A percentile compares a stretch with the other conserved stretches of the same genome.
Evolutionary conservation across 2,888 invertebrate species (phyloP).

Genomic region (Sesamia inferens): DNA sequence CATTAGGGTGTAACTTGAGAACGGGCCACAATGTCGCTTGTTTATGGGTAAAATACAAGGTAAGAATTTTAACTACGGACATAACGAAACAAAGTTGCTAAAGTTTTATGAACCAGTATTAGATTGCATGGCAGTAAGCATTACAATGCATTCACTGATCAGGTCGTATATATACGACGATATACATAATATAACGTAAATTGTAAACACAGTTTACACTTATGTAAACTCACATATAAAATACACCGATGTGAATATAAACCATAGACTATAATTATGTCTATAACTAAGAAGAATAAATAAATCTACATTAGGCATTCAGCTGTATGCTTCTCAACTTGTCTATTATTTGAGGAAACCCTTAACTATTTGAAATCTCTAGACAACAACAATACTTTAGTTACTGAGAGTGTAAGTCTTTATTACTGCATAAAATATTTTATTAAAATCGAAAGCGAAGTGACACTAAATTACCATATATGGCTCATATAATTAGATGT

Average conservation of each 20-base stretch:
- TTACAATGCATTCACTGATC: slow-evolving; percentile 33
- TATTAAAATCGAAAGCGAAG: too few relatives aligned
- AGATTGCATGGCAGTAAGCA: slow-evolving; percentile 53
- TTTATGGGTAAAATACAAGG: slow-evolving; percentile 46
- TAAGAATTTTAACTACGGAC: slow-evolving; percentile 41
- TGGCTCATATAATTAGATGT: neutral
- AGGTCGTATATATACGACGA: neutral
- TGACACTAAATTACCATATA: neutral
- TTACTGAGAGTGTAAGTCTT: too few relatives aligned
- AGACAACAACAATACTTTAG: too few relatives aligned
- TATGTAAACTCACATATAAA: neutral
- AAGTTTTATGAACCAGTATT: slow-evolving; percentile 53
- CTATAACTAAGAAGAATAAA: slow-evolving; percentile 16
- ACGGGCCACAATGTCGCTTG: slow-evolving; percentile 30
- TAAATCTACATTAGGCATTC: slow-evolving; percentile 26
- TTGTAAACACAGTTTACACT: neutral
- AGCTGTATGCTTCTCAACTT: slow-evolving; percentile 23
- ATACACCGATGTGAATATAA: neutral
- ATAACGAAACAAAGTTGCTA: slow-evolving; percentile 57
- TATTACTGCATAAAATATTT: too few relatives aligned
- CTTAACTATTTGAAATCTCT: slow-evolving; percentile 33
- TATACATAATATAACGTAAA: neutral
- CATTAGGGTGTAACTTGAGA: slow-evolving; percentile 54
- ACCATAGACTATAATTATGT: slow-evolving; percentile 12
- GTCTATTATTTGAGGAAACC: slow-evolving; percentile 50